Evolutionary conservation across 2,888 invertebrate species (phyloP).

Genomic region (Erynnis tages): DNA sequence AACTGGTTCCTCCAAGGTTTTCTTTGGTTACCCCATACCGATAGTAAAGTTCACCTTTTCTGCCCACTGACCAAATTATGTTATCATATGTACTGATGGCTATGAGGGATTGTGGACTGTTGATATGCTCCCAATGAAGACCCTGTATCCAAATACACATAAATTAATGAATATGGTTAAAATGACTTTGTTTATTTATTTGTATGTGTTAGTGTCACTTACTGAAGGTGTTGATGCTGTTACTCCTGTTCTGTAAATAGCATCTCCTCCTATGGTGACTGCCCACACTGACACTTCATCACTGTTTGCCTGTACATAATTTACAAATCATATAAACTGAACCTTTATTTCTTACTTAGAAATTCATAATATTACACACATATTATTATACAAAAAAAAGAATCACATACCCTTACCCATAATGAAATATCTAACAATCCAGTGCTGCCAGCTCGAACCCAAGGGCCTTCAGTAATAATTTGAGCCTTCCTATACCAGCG

Average conservation of each 20-base stretch:
- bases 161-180: not conserved
- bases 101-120: constrained; percentile 89
- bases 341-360: not conserved
- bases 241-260: constrained; percentile 90
- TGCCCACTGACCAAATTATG: constrained; percentile 91
- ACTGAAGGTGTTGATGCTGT: constrained; percentile 87
- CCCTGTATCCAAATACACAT: constrained; percentile 77
- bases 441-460: constrained; percentile 93
- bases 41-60: constrained; percentile 92
- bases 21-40: constrained; percentile 87
- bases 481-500: constrained; percentile 93
- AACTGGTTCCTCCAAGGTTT: constrained; percentile 85
- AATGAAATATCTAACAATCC: constrained; percentile 90
- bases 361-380: too few species aligned
- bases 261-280: constrained; percentile 92
- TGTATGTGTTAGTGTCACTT: too few species aligned
- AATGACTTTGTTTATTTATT: not conserved
- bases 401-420: constrained; percentile 72
- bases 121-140: constrained; percentile 88
- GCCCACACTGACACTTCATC: constrained; percentile 88
- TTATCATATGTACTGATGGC: constrained; percentile 87
- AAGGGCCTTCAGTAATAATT: constrained; percentile 91
- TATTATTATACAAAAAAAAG: not conserved
- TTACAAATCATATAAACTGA: not conserved
- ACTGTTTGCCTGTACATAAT: constrained; percentile 49